Evolutionary conservation across 2,888 invertebrate species (phyloP).

Genomic region (Elmis aenea): DNA sequence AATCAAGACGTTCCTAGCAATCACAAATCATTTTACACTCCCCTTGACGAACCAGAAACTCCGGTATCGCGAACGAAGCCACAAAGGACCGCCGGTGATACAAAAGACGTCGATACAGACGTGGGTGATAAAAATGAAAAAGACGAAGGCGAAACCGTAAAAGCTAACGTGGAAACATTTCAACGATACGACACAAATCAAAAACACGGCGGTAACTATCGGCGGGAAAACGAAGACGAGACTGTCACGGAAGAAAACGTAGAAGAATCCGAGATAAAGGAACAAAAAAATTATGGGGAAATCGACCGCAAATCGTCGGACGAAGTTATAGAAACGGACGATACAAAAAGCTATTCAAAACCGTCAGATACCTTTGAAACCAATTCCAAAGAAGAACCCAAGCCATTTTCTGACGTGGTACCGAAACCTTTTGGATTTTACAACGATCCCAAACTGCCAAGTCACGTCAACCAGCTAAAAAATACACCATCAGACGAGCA

Average conservation of each 20-base stretch:
- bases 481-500: slow-evolving; percentile 7
- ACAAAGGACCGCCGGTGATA: no score
- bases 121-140: background rate
- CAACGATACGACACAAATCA: slow-evolving; percentile 25
- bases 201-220: slow-evolving; percentile 32
- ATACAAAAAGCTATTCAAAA: slow-evolving; percentile 7
- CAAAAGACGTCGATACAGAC: no score
- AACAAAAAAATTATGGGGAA: background rate
- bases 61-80: slow-evolving; percentile 4
- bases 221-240: no score
- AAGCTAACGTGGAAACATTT: slow-evolving; percentile 28
- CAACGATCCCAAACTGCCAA: slow-evolving; percentile 34
- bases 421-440: slow-evolving; percentile 35
- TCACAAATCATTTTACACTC: slow-evolving; percentile 26
- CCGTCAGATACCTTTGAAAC: background rate
- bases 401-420: slow-evolving; percentile 30
- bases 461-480: slow-evolving; percentile 32
- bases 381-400: slow-evolving; percentile 7
- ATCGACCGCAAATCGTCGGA: background rate
- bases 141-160: background rate
- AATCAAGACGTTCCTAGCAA: slow-evolving; percentile 18
- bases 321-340: slow-evolving; percentile 7
- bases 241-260: slow-evolving; percentile 8
- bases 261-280: slow-evolving; percentile 4
- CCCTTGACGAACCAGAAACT: slow-evolving; percentile 12